Percentiles rank a stretch among this genome's conserved stretches.
These are phyloP conservation scores for Crenichthys baileyi DNA, from an alignment of 2,797 vertebrate species.

Conservation along the genomic window DNA sequence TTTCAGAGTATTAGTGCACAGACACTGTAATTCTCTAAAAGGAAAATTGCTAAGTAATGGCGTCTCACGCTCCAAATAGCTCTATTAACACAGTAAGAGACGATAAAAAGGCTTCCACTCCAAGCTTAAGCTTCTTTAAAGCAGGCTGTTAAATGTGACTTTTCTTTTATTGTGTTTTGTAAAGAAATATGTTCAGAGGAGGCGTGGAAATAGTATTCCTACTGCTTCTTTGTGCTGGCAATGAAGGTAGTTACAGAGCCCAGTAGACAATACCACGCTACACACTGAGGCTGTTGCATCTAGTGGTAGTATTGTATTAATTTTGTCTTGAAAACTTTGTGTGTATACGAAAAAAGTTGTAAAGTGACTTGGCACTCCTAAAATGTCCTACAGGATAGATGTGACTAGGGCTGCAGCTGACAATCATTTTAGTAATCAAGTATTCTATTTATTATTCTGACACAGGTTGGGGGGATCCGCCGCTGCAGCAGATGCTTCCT, in stretches of 20 bases:
- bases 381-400: neutral
- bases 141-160: constrained; percentile 8
- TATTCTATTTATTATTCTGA: no score
- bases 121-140: constrained; percentile 16
- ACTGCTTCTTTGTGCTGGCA: neutral
- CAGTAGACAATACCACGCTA: neutral
- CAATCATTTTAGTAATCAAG: no score
- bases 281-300: neutral
- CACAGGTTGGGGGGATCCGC: no score
- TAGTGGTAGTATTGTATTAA: neutral
- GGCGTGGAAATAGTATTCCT: constrained; percentile 1
- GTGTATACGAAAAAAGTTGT: neutral
- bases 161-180: constrained; percentile 13
- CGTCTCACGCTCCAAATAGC: constrained; percentile 3
- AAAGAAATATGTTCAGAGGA: constrained; percentile 6
- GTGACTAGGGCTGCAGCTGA: no score
- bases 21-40: constrained; percentile 4
- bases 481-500: no score
- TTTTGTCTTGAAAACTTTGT: neutral
- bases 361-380: neutral
- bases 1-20: neutral
- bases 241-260: neutral
- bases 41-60: constrained; percentile 11
- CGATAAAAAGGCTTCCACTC: constrained; percentile 15
- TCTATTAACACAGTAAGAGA: constrained; percentile 8